Evolutionary conservation across 92 coral and sea anemone species (phyloP), one percentile per base, ranked within the genome.

Genomic region (Isaurus tuberculatus): DNA sequence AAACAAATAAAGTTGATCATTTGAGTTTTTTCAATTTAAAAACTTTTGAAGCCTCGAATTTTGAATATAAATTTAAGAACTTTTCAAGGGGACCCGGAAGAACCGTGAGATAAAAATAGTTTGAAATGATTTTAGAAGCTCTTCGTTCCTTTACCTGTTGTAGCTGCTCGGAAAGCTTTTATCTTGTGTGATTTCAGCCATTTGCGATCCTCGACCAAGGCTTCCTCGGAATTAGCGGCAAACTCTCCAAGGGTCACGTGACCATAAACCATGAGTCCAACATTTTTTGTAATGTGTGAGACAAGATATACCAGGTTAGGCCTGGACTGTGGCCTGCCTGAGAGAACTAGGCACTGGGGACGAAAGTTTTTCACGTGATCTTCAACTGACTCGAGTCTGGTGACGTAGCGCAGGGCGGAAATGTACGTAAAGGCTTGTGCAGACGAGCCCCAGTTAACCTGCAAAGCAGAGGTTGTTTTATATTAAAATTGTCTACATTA

Each of bases 351-450:
- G 84, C 98, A 97, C 84, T 97, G 98, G 31, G 99, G 99, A 14
- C 99, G 98, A 67, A 88, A 97, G 89, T 97, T 97, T 89, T 97
- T 97, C 81, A 97, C 99, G 61, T 97, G 99, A 26, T 97, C 98
- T 17, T 84, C 98, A 27, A 92, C 92, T 25, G 79, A 84, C 19
- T 94, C 95, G 30, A 94, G 92, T 48, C 89, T 88, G 73, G 79
- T 86, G 37, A 90, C 87, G 88, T 88, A 91, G 43, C 92, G 90
- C 36, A 97, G 94, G 2, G 94, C 95, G 2, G 93, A 92, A 79
- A 90, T 90, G 87, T 94, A 97, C 33, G 94, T 89, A 84, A 88
- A 92, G 0, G 99, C 99, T 70, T 94, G 99, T 2, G 98, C 92
- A 9, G 98, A 94, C 0, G 99, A 97, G 4, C 99, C 99, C 99